Evolutionary conservation across 1,140 invertebrate genomes (phyloP), one percentile per base, ranked within the genome.

Genomic region (Ditylenchus dipsaci): DNA sequence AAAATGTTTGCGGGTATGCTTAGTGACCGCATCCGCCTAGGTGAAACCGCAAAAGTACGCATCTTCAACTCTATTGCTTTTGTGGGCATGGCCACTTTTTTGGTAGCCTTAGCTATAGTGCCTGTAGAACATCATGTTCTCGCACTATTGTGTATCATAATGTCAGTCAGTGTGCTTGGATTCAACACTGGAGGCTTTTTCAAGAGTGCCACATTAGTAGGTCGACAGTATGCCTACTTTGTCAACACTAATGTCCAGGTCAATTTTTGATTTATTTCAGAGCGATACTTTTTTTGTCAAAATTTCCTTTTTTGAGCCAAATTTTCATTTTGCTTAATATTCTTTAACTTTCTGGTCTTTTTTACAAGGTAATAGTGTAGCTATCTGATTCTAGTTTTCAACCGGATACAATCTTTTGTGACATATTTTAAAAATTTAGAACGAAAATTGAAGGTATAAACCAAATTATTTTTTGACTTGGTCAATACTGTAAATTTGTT

Each of bases 141-240:
- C 15, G 58, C 58, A n/a, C n/a, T 72, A 1, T 23, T 64, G 27
- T 73, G 67, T 23, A 38, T 68, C 53, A 29, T 61, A 21, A 9
- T 63, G 8, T 62, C 77, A 43, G 73, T 66, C 15, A 53, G 42
- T 11, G 29, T 79, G 0, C 61, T 76, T 26, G 75, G 77, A 17
- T 76, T 76, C 68, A 79, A 79, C 53, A 62, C 68, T 42, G 75
- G 77, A 21, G 75, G 75, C 57, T 76, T 76, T 56, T 76, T 79
- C 76, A 76, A 76, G 56, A 72, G 49, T 60, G 30, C 72, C 1
- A 79, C 75, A n/a, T 56, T 79, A 1, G 67, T 76, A 42, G 78
- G 76, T 7, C 38, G 73, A 26, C 74, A 75, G 43, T 75, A 78
- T 49, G 68, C 68, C 47, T 75, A 74, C 53, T 74, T 77, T 57